Evolutionary conservation across 2,113 vertebrate genomes (phyloP), one percentile per base, ranked within the genome.

Genomic region (Synchiropus splendidus): DNA sequence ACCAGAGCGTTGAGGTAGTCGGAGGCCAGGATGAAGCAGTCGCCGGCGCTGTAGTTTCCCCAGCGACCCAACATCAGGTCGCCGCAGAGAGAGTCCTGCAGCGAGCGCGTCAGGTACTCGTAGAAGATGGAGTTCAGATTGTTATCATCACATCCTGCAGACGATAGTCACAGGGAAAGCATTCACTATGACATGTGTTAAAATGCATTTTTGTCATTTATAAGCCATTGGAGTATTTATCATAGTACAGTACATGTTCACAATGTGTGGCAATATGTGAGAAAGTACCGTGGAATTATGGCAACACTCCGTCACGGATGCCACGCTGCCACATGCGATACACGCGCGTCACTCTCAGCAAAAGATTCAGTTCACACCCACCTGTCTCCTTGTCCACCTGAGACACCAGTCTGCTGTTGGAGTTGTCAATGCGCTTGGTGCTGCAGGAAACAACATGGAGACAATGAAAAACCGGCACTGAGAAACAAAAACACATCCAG

Each of bases 61-160:
- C 95, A 99, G 30, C 95, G 92, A 16, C 95, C 95, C 43, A 99
- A 84, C 64, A 86, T 73, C 46, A 99, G 81, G 78, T 98, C 95
- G 16, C 95, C 94, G 42, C 94, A 96, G 18, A 99, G 86, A 2
- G 90, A 91, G 42, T 92, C 88, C 83, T 99, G 95, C 42, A 99
- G 87, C 1, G 95, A 92, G 62, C 92, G 88, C 0, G 94, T 96
- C 81, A 99, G 71, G 70, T 99, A 95, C 77, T 98, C 95, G 3
- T 99, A 99, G 62, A 99, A 99, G 67, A 99, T 93, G 58, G 95
- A 92, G 74, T 98, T 99, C 10, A 94, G 86, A 75, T 96, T 97
- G 84, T 94, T 94, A 62, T 95, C 92, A 13, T 98, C 90, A 12
- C 84, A 89, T 21, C 93, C 95, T 99, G 55, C 5, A 58, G 17